Percentiles rank a stretch among this genome's conserved stretches.
phyloP scores from a whole-genome alignment of 1,140 invertebrate species.

The Glossosoma conforme region DNA sequence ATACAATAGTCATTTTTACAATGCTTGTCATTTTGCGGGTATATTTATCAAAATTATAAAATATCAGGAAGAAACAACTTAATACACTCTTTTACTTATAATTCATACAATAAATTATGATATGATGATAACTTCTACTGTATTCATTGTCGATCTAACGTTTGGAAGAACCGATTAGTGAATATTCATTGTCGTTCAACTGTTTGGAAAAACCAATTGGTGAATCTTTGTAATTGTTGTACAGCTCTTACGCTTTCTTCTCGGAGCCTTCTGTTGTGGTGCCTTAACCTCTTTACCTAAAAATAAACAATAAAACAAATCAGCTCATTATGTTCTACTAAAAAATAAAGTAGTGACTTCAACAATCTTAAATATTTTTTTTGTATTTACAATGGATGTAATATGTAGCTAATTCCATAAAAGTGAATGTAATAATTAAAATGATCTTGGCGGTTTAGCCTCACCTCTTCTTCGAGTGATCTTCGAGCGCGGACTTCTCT shows the following conservation, averaged over 20 bases:
- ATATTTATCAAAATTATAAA: no score
- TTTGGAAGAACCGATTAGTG: no score
- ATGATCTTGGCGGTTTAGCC: no score
- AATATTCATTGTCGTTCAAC: slow-evolving; percentile 58
- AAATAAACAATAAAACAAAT: slow-evolving; percentile 1
- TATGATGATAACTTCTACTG: no score
- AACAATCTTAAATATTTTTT: background rate
- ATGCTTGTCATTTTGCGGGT: no score
- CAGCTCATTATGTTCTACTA: background rate
- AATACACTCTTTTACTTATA: no score
- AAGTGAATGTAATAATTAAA: no score
- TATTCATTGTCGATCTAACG: no score
- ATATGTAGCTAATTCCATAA: no score
- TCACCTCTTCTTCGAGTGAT: slow-evolving; percentile 60
- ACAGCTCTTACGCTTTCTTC: slow-evolving; percentile 86
- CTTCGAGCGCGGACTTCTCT: slow-evolving; percentile 58
- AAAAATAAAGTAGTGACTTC: background rate
- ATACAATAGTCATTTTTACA: no score
- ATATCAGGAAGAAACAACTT: no score
- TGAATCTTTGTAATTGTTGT: slow-evolving; percentile 82
- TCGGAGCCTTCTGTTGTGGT: slow-evolving; percentile 80
- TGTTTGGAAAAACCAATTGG: slow-evolving; percentile 90
- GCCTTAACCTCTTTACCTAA: slow-evolving; percentile 66
- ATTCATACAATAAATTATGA: no score
- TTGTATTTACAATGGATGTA: slow-evolving; percentile 2